Percentiles rank a stretch among this genome's conserved stretches.
These are phyloP conservation scores for Marmota monax DNA, from an alignment of 2,113 vertebrate species.

Conservation along the genomic window DNA sequence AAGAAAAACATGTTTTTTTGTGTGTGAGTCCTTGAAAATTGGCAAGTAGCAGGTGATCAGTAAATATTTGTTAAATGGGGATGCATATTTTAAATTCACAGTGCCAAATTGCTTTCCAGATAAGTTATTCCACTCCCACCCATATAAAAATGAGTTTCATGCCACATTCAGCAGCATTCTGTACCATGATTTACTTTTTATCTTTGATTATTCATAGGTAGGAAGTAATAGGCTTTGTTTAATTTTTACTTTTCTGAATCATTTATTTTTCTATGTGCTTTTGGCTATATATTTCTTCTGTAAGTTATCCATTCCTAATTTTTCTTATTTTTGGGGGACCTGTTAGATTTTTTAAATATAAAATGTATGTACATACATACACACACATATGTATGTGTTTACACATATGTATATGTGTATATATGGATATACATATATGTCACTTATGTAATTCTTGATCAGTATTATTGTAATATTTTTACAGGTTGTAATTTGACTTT, in stretches of 20 bases:
- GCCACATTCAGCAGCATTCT: background rate
- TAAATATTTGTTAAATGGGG: constrained; percentile 34
- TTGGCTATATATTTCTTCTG: background rate
- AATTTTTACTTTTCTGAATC: constrained; percentile 44
- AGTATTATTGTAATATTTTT: background rate
- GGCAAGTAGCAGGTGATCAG: background rate
- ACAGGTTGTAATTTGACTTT: background rate
- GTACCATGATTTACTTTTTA: background rate
- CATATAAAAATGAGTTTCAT: constrained; percentile 5
- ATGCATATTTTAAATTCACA: constrained; percentile 37
- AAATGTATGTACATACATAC: background rate
- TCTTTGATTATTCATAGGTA: background rate
- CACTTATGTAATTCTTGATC: background rate
- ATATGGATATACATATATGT: background rate
- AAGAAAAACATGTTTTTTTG: constrained; percentile 16
- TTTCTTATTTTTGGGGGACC: background rate
- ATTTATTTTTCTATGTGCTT: constrained; percentile 11
- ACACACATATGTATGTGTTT: too few species aligned
- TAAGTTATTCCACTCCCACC: background rate
- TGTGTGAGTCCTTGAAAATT: constrained; percentile 23
- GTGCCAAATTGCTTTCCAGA: background rate
- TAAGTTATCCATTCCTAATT: constrained; percentile 32
- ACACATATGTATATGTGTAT: too few species aligned
- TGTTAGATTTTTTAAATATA: background rate
- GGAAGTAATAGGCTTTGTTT: constrained; percentile 13